Base-by-base conservation (phyloP, 2,888 invertebrate genomes). In the Drosophila parthenogenetica region DNA sequence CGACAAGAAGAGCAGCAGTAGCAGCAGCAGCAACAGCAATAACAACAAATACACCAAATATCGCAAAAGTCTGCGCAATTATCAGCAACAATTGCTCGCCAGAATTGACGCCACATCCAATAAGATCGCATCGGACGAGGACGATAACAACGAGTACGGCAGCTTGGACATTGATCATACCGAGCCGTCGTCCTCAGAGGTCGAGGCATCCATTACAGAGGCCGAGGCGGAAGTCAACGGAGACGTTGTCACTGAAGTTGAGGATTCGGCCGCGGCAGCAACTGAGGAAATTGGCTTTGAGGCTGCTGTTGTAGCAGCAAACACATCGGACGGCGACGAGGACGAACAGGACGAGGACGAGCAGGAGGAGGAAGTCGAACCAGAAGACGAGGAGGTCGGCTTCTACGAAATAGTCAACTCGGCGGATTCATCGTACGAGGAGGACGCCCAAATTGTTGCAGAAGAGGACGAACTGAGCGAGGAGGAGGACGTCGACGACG, bases 371-470 rank as follows among this genome's bases (percentile, higher is more conserved):
- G 81, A 87, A 46, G 82, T 72, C 16, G 81, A 81, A 46, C 72
- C 65, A 16, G 81, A 80, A 32, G 79, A 60, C 13, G 79, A 80
- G 61, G 83, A 82, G 51, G 83, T 85, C 39, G 79, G 82, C 5
- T 83, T 86, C 60, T 83, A 86, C 89, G 89, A 88, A 49, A 88
- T 83, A 61, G 86, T 85, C 19, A 88, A 83, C 70, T 86, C 83
- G 14, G 87, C 83, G n/a, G 86, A 86, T 63, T 88, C 83, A 43
- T 83, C 82, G 10, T 85, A 85, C 89, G 89, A 79, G 35, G 85
- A 85, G 25, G 89, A 84, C 85, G 74, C 87, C 16, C 86, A 89
- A 69, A 87, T 89, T 51, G 83, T 90, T 73, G 88, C 89, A 57
- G 90, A 89, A 68, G 87, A 80, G 53, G 89, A 81, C 78, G 83